These are phyloP conservation scores for Aphrocallistes beatrix DNA, from an alignment of 37 sponge, comb jelly and placozoan genomes.

Conservation along the genomic window DNA sequence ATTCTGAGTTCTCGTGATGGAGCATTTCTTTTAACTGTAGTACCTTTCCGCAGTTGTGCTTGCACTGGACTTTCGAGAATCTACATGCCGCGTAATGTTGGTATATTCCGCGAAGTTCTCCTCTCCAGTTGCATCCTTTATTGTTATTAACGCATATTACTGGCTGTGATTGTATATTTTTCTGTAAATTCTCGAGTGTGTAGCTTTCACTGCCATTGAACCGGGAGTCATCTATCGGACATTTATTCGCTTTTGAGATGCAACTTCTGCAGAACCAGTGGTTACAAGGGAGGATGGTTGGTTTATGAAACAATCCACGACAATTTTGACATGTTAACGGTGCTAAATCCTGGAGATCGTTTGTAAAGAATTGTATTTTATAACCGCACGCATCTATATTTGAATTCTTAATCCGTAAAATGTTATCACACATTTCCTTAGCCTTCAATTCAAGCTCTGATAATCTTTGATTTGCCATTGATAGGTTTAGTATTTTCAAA, in stretches of 20 bases:
- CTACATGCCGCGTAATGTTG: not conserved
- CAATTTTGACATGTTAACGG: not conserved
- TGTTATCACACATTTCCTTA: not conserved
- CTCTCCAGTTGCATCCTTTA: conserved; percentile 11
- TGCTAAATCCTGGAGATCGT: not conserved
- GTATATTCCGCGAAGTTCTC: not conserved
- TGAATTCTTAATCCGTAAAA: not conserved
- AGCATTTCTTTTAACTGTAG: not conserved
- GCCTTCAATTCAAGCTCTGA: not conserved
- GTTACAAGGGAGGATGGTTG: not conserved
- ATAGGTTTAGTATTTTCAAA: too few relatives aligned
- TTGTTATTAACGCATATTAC: not conserved
- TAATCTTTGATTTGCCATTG: not conserved
- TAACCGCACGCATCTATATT: not conserved
- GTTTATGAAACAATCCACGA: not conserved
- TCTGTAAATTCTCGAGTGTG: not conserved
- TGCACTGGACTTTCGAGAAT: not conserved
- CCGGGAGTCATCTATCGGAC: not conserved
- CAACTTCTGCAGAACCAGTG: conserved; percentile 3
- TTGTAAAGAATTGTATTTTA: not conserved
- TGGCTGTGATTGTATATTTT: not conserved
- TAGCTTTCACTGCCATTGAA: not conserved
- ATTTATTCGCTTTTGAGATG: not conserved
- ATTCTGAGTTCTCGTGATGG: not conserved
- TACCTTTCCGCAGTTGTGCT: not conserved